Base-by-base conservation (phyloP, 2,888 invertebrate genomes). In the Maniola hyperantus region DNA sequence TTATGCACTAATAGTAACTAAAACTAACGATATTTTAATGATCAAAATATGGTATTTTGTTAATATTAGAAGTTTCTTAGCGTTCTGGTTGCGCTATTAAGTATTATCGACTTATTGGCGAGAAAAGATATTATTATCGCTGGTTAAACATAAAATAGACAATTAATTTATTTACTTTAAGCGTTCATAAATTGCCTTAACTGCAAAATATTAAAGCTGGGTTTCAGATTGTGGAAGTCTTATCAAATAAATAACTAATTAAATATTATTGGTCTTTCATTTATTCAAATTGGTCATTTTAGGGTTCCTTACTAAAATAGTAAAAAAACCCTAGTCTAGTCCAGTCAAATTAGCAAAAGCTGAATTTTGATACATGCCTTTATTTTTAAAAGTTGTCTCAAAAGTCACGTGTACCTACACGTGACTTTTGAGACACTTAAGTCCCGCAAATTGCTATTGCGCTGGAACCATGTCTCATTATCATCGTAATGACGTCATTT, bases 171-270 rank as follows among this genome's bases (percentile, higher is more conserved):
- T 89, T 87, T 87, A 85, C 84, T 84, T 82, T 67, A 64, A 85
- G 84, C 85, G 84, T 87, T 84, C 84, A 82, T 86, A 84, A 83
- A 87, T 86, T 88, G 87, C 87, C 86, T 85, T 88, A 88, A 87
- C 83, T 84, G 82, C 85, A 86, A 82, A 39, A 87, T 83, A 83
- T 84, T 83, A 85, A 85, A 85, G 84, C 88, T 84, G 83, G 77
- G 79, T 87, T 85, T 85, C 85, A 88, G 83, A 88, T 88, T 89
- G 85, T 89, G 85, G 86, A 89, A 86, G 85, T 88, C 87, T 88
- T 89, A 88, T 89, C 84, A 83, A 90, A 89, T 89, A 89, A 87
- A 86, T 85, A 86, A 85, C 86, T 87, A 71, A 70, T 88, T 66
- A 72, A 74, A 67, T 67, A 46, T 18, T 18, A 63, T 61, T 42